Base-by-base conservation (phyloP, 2,113 vertebrate genomes). In the Megaceryle maxima region DNA sequence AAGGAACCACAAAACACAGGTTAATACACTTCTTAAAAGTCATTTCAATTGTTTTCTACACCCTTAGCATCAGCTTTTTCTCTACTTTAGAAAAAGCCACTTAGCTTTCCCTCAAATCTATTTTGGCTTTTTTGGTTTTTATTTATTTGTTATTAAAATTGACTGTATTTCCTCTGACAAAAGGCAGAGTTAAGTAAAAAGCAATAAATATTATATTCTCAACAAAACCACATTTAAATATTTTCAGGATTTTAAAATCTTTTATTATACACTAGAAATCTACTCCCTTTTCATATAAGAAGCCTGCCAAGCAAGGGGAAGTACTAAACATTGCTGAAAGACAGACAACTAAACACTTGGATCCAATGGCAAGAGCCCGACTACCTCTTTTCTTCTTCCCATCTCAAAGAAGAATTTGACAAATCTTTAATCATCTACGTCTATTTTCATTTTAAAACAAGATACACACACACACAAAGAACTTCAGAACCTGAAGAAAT, bases 401-500 rank as follows among this genome's bases (percentile, higher is more conserved):
- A 20, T 9, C 29, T 74, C 24, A 48, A 48, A 53, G 15, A 83
- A 84, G 16, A 72, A 82, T 69, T 16, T 70, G 26, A 68, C 35
- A 43, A 57, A 60, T 21, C 6, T 79, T 87, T 50, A 67, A 8
- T 70, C 2, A 62, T 57, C n/a, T 31, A 3, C 11, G 17, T 7
- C 60, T 28, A 25, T 44, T 63, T 84, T 50, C 1, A 21, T 64
- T 69, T 79, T 70, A 69, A 82, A 87, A 66, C 51, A 69, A 76
- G 80, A 13, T 25, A 51, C 50, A 91, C 83, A 0, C 0, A 41
- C 39, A 41, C 3, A 25, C 44, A 29, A 92, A 86, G 25, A 90
- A 93, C 57, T 88, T 80, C 86, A 93, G 51, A 92, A 99, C 99
- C 99, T 99, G 99, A 93, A 99, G 97, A 98, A 99, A 99, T 90